Evolutionary conservation across 2,888 invertebrate genomes (phyloP).

Genomic region (Caenorhabditis zanzibari): DNA sequence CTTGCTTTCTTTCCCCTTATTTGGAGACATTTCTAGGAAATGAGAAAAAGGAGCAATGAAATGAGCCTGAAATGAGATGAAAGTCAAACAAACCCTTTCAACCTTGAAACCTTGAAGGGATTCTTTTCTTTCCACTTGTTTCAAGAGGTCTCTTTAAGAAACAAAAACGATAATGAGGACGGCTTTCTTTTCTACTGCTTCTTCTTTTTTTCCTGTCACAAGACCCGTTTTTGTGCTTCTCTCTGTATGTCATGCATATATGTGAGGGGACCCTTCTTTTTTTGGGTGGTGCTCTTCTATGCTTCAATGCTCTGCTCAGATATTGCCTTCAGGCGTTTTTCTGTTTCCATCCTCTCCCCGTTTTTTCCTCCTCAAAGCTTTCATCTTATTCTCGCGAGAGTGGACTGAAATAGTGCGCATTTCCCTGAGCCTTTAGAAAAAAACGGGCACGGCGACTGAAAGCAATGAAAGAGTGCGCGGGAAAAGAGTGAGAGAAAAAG

Average conservation of each 20-base stretch:
- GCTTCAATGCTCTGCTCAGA: constrained; percentile 47
- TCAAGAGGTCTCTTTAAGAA: constrained; percentile 32
- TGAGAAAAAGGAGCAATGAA: constrained; percentile 14
- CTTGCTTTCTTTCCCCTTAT: constrained; percentile 27
- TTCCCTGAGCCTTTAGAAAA: constrained; percentile 34
- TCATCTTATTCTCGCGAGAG: constrained; percentile 7
- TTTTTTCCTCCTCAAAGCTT: constrained; percentile 13
- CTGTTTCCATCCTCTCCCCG: constrained; percentile 13
- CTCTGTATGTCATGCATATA: constrained; percentile 52
- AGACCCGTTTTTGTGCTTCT: constrained; percentile 37
- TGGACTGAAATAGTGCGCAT: constrained; percentile 27
- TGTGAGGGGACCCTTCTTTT: constrained; percentile 42
- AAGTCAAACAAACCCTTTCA: constrained; percentile 47
- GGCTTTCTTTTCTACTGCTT: constrained; percentile 21
- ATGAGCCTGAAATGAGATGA: constrained; percentile 17
- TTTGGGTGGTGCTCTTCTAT: constrained; percentile 20
- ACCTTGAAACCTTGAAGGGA: constrained; percentile 27
- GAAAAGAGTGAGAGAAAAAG: no score
- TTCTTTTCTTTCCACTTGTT: constrained; percentile 21
- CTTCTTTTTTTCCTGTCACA: constrained; percentile 38
- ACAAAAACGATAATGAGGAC: constrained; percentile 51
- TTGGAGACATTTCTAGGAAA: constrained; percentile 11
- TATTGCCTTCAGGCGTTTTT: constrained; percentile 63
- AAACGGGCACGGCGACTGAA: constrained; percentile 40
- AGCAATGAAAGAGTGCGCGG: constrained; percentile 8